Conservation (phyloP, 2,113 vertebrate genomes). For the Loxodonta africana region DNA sequence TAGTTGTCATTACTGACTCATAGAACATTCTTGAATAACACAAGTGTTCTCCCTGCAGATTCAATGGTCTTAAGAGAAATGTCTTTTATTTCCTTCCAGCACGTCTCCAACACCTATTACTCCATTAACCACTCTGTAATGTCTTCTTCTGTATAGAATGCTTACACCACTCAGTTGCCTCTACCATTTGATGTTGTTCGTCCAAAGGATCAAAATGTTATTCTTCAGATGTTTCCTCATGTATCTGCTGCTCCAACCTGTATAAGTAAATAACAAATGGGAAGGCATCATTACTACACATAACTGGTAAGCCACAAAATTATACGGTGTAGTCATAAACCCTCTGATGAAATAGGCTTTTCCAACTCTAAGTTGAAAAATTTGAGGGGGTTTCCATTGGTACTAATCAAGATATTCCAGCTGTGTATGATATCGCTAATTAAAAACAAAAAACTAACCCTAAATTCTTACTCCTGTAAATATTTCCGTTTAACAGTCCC, state of each 20-base stretch:
- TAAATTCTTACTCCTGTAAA: slow-evolving; percentile 13
- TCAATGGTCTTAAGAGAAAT: not conserved
- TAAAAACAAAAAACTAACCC: not conserved
- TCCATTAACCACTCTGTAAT: not conserved
- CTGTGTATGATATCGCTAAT: not conserved
- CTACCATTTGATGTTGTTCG: not conserved
- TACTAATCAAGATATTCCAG: not conserved
- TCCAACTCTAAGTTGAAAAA: slow-evolving; percentile 27
- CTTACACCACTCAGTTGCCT: not conserved
- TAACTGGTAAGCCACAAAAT: slow-evolving; percentile 51
- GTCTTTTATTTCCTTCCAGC: not conserved
- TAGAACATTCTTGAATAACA: not conserved
- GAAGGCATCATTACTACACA: not conserved
- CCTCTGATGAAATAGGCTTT: slow-evolving; percentile 32
- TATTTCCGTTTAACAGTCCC: not conserved
- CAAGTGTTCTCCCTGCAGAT: not conserved
- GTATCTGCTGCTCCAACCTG: not conserved
- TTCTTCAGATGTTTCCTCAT: slow-evolving; percentile 1
- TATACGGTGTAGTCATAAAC: slow-evolving; percentile 35
- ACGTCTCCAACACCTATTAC: not conserved
- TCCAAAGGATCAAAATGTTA: slow-evolving; percentile 5
- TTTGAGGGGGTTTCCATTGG: slow-evolving; percentile 54
- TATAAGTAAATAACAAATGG: slow-evolving; percentile 5
- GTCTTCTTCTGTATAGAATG: not conserved
- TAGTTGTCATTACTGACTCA: not conserved